A percentile compares a stretch with the other conserved stretches of the same genome.
These are phyloP conservation scores for Synanthedon myopaeformis DNA, from an alignment of 2,888 invertebrate genomes.

Conservation along the genomic window DNA sequence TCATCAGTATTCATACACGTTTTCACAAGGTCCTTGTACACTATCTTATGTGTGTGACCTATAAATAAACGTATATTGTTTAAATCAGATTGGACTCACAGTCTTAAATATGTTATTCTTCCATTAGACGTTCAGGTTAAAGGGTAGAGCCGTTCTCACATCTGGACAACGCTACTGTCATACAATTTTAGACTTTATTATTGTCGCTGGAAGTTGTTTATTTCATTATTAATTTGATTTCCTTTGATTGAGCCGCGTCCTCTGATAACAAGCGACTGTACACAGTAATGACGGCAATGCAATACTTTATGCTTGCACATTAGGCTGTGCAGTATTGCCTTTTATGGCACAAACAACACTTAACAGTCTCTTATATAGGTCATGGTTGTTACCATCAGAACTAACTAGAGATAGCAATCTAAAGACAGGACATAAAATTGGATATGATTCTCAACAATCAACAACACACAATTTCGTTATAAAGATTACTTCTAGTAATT, in stretches of 20 bases:
- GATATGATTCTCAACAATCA: neutral
- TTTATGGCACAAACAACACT: slow-evolving; percentile 46
- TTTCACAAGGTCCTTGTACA: slow-evolving; percentile 50
- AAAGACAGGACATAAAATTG: slow-evolving; percentile 16
- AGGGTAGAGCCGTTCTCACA: slow-evolving; percentile 43
- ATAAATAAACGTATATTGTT: slow-evolving; percentile 28
- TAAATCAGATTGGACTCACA: slow-evolving; percentile 31
- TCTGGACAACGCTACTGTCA: slow-evolving; percentile 24
- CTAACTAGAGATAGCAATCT: slow-evolving; percentile 38
- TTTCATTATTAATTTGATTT: slow-evolving; percentile 25
- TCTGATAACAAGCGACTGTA: slow-evolving; percentile 38
- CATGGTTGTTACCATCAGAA: slow-evolving; percentile 31
- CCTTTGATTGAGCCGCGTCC: slow-evolving; percentile 50
- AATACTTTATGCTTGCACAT: slow-evolving; percentile 34
- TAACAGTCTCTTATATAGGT: slow-evolving; percentile 45
- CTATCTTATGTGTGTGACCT: slow-evolving; percentile 47
- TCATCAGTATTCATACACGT: slow-evolving; percentile 32
- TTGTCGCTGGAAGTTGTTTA: slow-evolving; percentile 26
- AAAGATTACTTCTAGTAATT: too few species aligned
- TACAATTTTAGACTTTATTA: slow-evolving; percentile 37
- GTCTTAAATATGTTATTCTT: slow-evolving; percentile 38
- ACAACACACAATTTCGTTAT: too few species aligned
- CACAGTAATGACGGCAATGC: slow-evolving; percentile 25
- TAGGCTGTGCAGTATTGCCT: slow-evolving; percentile 33
- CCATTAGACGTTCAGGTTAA: slow-evolving; percentile 35